Evolutionary conservation across 2,797 vertebrate genomes (phyloP).

Genomic region (Alauda arvensis): DNA sequence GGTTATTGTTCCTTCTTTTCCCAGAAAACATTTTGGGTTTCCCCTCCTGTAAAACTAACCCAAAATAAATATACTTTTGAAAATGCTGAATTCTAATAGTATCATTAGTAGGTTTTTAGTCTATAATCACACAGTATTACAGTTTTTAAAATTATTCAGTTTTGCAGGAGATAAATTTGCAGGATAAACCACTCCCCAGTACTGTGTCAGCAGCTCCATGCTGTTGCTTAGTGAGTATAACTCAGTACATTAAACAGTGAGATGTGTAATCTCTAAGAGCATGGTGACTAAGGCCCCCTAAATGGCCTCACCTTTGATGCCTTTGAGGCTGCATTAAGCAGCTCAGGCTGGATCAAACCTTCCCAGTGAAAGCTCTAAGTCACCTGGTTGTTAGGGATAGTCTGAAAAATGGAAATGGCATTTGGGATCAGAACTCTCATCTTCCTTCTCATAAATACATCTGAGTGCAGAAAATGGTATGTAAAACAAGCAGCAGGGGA

Average conservation of each 20-base stretch:
- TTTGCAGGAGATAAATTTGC: conserved; percentile 13
- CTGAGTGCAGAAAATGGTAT: not conserved
- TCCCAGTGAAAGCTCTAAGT: not conserved
- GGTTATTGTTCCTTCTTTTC: not conserved
- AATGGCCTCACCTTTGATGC: not conserved
- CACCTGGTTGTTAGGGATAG: not conserved
- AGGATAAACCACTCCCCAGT: not conserved
- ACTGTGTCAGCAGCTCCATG: not conserved
- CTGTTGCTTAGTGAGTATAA: not conserved
- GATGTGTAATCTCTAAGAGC: not conserved
- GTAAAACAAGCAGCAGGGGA: not conserved
- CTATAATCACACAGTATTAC: conserved; percentile 27
- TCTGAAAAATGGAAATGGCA: not conserved
- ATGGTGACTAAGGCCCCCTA: not conserved
- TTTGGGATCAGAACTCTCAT: not conserved
- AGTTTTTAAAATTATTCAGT: conserved; percentile 33
- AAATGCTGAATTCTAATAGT: not conserved
- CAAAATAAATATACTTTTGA: not conserved
- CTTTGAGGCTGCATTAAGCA: not conserved
- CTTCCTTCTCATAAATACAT: not conserved
- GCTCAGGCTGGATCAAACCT: not conserved
- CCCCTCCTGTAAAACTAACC: not conserved
- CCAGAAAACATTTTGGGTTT: not conserved
- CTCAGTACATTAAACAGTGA: not conserved
- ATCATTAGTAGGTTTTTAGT: conserved; percentile 23